Base-by-base conservation (phyloP, 64 coral and sea anemone genomes). In the Cladopsammia gracilis region DNA sequence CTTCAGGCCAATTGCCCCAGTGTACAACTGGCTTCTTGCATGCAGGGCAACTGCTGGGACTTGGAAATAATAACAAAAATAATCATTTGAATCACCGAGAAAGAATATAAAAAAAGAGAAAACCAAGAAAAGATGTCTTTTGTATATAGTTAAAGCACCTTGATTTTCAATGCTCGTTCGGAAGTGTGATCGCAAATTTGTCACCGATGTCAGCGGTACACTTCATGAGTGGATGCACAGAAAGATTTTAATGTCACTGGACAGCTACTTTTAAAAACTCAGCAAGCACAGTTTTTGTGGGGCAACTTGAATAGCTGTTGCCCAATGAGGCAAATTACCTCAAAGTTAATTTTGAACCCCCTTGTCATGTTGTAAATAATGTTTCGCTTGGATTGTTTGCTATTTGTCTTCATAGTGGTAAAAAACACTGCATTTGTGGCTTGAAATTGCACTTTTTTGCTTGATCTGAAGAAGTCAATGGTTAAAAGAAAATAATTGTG, bases 61-160 rank as follows among this genome's bases (percentile, higher is more conserved):
- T 68, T 68, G 54, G 54, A 60, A 60, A 24, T 18, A 82, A 25
- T 59, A 82, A 82, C 20, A 10, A 8, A 58, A 82, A 83, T 5
- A 82, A 82, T 60, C 1, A 82, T 51, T 82, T 82, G 58, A 22
- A 82, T 61, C 78, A 82, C 78, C 61, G 78, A 25, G 10, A 82
- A 82, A 82, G 52, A 82, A 82, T 82, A 82, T 59, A 82, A 82
- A 82, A 82, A 60, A 34, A 34, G 78, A 82, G 78, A 82, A 82
- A 82, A 82, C 51, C 78, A 82, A 62, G 56, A 82, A 82, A 82
- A 82, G 8, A 23, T 82, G 53, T 24, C 56, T 60, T 61, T 82
- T 62, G 78, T 59, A 82, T 82, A 54, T 82, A 82, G n/a, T 19
- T n/a, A n/a, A 8, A 23, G n/a, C 4, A n/a, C 54, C 13, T 51